These are phyloP conservation scores for Amphilophus citrinellus DNA, from an alignment of 2,113 vertebrate genomes.

Conservation along the genomic window DNA sequence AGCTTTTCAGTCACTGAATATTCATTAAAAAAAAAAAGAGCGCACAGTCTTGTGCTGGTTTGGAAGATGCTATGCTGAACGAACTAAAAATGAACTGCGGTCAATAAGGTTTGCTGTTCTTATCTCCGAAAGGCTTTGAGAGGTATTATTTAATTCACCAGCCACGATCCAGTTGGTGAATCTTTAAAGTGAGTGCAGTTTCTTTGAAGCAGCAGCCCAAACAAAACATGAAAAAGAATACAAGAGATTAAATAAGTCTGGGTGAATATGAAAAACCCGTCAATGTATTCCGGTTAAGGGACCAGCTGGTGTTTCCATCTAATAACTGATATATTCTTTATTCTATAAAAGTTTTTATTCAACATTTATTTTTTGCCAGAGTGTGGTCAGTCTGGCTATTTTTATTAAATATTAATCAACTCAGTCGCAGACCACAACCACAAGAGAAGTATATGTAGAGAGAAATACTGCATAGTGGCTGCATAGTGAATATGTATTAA, in stretches of 20 bases:
- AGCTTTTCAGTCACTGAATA: not conserved
- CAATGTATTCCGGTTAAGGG: not conserved
- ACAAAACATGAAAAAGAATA: slow-evolving; percentile 8
- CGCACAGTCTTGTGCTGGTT: not conserved
- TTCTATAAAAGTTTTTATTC: slow-evolving; percentile 6
- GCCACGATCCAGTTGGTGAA: not conserved
- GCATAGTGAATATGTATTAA: too few relatives aligned
- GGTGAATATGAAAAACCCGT: not conserved
- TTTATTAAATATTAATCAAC: not conserved
- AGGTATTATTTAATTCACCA: slow-evolving; percentile 11
- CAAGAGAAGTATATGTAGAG: not conserved
- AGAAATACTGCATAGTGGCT: not conserved
- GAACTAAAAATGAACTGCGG: not conserved
- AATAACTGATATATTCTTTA: not conserved
- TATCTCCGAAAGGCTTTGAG: not conserved
- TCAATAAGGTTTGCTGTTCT: not conserved
- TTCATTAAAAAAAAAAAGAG: not conserved
- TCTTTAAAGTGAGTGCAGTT: not conserved
- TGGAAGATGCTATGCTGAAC: not conserved
- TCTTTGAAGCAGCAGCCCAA: slow-evolving; percentile 8
- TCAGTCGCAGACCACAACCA: not conserved
- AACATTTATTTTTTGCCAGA: slow-evolving; percentile 22
- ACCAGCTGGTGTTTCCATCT: not conserved
- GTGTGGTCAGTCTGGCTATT: not conserved
- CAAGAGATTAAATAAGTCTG: not conserved